Evolutionary conservation across 2,888 invertebrate genomes (phyloP).

Genomic region (Mimumesa dahlbomi): DNA sequence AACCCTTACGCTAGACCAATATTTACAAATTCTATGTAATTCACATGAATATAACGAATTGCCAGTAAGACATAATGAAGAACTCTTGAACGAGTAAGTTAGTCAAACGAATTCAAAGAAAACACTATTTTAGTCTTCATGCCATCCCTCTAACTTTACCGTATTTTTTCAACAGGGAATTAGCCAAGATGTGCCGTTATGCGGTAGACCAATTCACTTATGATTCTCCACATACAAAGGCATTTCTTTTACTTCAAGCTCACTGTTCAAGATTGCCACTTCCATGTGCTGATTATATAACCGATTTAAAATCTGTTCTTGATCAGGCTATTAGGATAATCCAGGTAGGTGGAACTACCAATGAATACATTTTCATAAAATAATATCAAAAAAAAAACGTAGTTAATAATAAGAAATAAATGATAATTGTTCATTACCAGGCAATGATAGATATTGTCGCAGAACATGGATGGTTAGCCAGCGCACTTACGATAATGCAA

Average conservation of each 20-base stretch:
- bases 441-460: constrained; percentile 98
- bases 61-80: constrained; percentile 99
- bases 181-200: constrained; percentile 89
- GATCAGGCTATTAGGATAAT: constrained; percentile 97
- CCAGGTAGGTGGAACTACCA: constrained; percentile 84
- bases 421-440: constrained; percentile 81
- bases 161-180: constrained; percentile 84
- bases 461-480: constrained; percentile 93
- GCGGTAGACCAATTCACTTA: constrained; percentile 87
- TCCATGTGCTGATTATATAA: constrained; percentile 96
- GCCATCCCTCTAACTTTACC: not conserved
- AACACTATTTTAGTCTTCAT: not conserved
- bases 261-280: constrained; percentile 92
- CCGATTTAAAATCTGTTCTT: constrained; percentile 97
- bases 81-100: constrained; percentile 91
- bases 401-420: not conserved
- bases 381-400: too few relatives aligned
- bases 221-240: constrained; percentile 97
- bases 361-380: not conserved
- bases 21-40: constrained; percentile 90
- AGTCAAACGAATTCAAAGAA: not conserved
- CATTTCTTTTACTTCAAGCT: constrained; percentile 95
- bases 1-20: constrained; percentile 85
- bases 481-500: constrained; percentile 88
- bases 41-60: constrained; percentile 95